Percentiles rank a stretch among this genome's conserved stretches.
These are phyloP conservation scores for Lagodon rhomboides DNA, from an alignment of 2,797 vertebrate genomes.

Conservation along the genomic window DNA sequence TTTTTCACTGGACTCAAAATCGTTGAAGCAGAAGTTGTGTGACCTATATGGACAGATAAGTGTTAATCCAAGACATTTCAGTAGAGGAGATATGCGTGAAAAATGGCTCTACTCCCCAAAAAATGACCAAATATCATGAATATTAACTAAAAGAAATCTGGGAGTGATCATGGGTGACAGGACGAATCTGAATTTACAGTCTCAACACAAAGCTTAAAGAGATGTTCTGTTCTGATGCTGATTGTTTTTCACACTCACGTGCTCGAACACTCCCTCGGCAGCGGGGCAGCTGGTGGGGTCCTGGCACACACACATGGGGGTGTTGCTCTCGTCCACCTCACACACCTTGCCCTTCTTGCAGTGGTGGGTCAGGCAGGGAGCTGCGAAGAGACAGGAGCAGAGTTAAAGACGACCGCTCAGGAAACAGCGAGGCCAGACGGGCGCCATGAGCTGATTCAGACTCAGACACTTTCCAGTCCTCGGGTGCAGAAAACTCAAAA, in stretches of 20 bases:
- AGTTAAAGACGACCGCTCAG: background rate
- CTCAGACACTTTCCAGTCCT: slow-evolving; percentile 1
- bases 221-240: no score
- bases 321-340: slow-evolving; percentile 94
- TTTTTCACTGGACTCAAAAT: no score
- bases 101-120: no score
- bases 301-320: slow-evolving; percentile 98
- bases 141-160: background rate
- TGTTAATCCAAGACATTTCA: no score
- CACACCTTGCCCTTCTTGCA: slow-evolving; percentile 99
- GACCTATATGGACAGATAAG: no score
- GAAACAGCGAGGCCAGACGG: background rate
- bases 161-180: background rate
- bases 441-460: background rate
- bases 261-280: slow-evolving; percentile 91
- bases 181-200: background rate
- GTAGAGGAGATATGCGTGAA: no score
- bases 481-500: background rate
- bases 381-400: slow-evolving; percentile 69
- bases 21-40: no score
- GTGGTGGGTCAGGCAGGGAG: slow-evolving; percentile 92
- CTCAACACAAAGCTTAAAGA: background rate
- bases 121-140: background rate
- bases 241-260: slow-evolving; percentile 83
- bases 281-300: slow-evolving; percentile 93